Conservation (phyloP, 2,113 vertebrate species). For the Aspiorhynchus laticeps region DNA sequence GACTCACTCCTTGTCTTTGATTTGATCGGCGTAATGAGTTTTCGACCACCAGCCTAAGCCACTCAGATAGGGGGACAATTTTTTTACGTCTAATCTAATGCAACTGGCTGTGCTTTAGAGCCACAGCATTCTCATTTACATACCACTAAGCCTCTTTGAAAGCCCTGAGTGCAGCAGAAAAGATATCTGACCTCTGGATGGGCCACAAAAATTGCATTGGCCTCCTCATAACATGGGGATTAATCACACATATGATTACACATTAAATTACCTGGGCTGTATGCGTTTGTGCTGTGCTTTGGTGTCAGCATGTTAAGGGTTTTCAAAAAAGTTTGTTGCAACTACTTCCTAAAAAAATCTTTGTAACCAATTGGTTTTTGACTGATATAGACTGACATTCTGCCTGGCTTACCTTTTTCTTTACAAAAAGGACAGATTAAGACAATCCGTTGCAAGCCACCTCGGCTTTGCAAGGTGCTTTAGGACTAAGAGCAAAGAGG, state of each 20-base stretch:
- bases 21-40: slow-evolving; percentile 65
- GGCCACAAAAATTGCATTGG: slow-evolving; percentile 64
- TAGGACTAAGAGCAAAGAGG: slow-evolving; percentile 82
- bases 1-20: slow-evolving; percentile 55
- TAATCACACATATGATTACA: slow-evolving; percentile 67
- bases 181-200: slow-evolving; percentile 68
- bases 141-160: slow-evolving; percentile 60
- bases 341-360: slow-evolving; percentile 61
- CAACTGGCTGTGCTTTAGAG: slow-evolving; percentile 55
- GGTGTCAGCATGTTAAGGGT: slow-evolving; percentile 61
- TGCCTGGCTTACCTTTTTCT: slow-evolving; percentile 76
- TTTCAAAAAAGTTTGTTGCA: slow-evolving; percentile 52
- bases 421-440: slow-evolving; percentile 76
- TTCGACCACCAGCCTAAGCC: slow-evolving; percentile 58
- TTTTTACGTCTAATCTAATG: slow-evolving; percentile 61
- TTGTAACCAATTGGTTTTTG: slow-evolving; percentile 77
- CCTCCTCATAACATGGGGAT: slow-evolving; percentile 63
- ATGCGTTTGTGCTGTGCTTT: slow-evolving; percentile 54
- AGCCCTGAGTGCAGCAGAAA: slow-evolving; percentile 65
- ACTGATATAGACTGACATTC: slow-evolving; percentile 77
- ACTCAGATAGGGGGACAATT: slow-evolving; percentile 60
- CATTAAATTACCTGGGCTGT: slow-evolving; percentile 65
- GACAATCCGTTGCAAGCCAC: slow-evolving; percentile 74
- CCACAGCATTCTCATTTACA: slow-evolving; percentile 62
- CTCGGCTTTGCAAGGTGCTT: slow-evolving; percentile 79